phyloP scores from a whole-genome alignment of 2,113 vertebrate genomes.

The Embiotoca jacksoni region DNA sequence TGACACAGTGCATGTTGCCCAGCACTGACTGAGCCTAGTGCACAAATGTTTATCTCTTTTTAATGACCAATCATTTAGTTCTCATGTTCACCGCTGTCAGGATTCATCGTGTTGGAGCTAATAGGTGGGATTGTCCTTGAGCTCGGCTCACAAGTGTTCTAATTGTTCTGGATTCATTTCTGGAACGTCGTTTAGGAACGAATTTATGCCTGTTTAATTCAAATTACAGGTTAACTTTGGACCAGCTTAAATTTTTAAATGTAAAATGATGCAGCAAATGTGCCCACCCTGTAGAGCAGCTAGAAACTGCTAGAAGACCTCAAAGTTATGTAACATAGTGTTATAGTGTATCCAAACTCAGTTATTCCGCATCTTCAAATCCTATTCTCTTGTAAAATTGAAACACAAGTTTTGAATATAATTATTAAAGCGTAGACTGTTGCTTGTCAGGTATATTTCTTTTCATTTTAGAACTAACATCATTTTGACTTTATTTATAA shows the following conservation, averaged over 20 bases:
- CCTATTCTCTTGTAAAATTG: too few relatives aligned
- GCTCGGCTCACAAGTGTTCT: background rate
- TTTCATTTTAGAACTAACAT: too few relatives aligned
- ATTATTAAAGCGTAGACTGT: too few relatives aligned
- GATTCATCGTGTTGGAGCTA: conserved; percentile 31
- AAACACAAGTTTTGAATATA: too few relatives aligned
- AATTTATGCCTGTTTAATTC: background rate
- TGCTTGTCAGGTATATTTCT: too few relatives aligned
- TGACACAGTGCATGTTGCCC: conserved; percentile 32
- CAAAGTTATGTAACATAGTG: too few relatives aligned
- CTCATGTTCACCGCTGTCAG: conserved; percentile 18
- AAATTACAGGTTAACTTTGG: background rate
- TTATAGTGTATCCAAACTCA: too few relatives aligned
- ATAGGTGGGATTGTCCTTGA: conserved; percentile 2
- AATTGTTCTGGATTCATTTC: background rate
- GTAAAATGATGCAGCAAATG: too few relatives aligned
- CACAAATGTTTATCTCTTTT: conserved; percentile 46
- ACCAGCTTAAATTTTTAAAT: background rate
- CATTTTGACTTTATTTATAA: too few relatives aligned
- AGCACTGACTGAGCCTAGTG: conserved; percentile 17
- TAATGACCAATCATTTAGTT: conserved; percentile 48
- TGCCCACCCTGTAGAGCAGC: background rate
- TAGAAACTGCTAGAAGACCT: background rate
- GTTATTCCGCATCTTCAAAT: too few relatives aligned
- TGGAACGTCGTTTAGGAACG: background rate